Evolutionary conservation across 2,888 invertebrate species (phyloP), one percentile per base, ranked within the genome.

Genomic region (Noctua janthe): DNA sequence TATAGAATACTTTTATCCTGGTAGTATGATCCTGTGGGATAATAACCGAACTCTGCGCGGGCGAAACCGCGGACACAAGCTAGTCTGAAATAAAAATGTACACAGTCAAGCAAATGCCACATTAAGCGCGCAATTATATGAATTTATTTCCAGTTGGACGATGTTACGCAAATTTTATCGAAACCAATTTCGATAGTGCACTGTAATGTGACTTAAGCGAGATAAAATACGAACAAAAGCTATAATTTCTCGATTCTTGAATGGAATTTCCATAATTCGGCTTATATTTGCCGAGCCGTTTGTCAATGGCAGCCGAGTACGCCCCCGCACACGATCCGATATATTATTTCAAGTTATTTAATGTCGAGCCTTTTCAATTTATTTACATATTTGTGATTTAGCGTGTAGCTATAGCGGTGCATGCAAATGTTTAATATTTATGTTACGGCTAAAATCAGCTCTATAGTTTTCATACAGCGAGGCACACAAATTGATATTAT

Each of bases 151-250:
- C 94, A 94, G 93, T 94, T 91, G 93, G 88, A 90, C 89, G 90
- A 91, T 91, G 92, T 93, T 94, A 94, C 91, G 93, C 92, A 94
- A 94, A 95, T 94, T 95, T 95, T 92, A 96, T 96, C 92, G 95
- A 94, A 92, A 94, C 93, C 95, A 96, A 96, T 96, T 95, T 94
- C 95, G 94, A 96, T 97, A 96, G 95, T 95, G 95, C 94, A 89
- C 89, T 89, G 87, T 94, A 91, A 93, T 92, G 91, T 92, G 91
- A 92, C 91, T 94, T 91, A 92, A 91, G 91, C 91, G 93, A 94
- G 94, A 96, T 95, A 94, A 94, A 95, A 94, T 93, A 90, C 90
- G 92, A 94, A 94, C 94, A 93, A 92, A 90, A 91, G 93, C 92
- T 88, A 94, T 96, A 94, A 94, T 94, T 96, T 95, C 93, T 94